A percentile compares a stretch with the other conserved stretches of the same genome.
phyloP scores from a whole-genome alignment of 2,797 vertebrate genomes.

The Chanos chanos region DNA sequence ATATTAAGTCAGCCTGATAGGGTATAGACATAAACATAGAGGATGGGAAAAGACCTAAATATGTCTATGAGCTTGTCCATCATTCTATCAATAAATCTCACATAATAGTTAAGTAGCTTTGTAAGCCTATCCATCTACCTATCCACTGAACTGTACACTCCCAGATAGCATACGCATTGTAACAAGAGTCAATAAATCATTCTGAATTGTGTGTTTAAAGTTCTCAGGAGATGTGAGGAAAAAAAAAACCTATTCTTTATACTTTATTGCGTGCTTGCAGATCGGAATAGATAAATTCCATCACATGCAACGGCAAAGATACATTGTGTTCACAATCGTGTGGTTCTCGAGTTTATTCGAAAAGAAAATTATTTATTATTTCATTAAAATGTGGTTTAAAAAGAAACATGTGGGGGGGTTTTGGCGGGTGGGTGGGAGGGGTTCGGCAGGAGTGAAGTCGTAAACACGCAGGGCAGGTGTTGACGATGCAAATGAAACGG shows the following conservation, averaged over 20 bases:
- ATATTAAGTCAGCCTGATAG: no score
- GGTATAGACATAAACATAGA: no score
- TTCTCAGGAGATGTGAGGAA: background rate
- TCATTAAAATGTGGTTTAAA: conserved; percentile 80
- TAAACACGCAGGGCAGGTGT: conserved; percentile 99
- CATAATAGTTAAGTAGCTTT: background rate
- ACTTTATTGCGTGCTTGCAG: no score
- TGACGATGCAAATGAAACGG: conserved; percentile 99
- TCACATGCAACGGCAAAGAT: no score
- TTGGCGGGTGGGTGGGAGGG: conserved; percentile 25
- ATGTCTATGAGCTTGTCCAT: conserved; percentile 18
- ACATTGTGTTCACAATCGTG: no score
- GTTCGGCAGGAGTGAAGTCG: conserved; percentile 71
- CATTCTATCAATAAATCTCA: conserved; percentile 6
- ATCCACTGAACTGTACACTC: background rate
- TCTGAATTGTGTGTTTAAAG: background rate
- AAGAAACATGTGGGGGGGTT: conserved; percentile 41
- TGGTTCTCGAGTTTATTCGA: no score
- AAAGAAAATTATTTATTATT: conserved; percentile 83
- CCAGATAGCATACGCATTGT: background rate
- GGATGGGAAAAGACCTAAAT: no score
- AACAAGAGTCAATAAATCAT: background rate
- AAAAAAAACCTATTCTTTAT: background rate
- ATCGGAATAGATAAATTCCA: no score
- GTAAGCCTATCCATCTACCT: background rate